phyloP scores from a whole-genome alignment of 2,113 vertebrate genomes.

The Natator depressus region DNA sequence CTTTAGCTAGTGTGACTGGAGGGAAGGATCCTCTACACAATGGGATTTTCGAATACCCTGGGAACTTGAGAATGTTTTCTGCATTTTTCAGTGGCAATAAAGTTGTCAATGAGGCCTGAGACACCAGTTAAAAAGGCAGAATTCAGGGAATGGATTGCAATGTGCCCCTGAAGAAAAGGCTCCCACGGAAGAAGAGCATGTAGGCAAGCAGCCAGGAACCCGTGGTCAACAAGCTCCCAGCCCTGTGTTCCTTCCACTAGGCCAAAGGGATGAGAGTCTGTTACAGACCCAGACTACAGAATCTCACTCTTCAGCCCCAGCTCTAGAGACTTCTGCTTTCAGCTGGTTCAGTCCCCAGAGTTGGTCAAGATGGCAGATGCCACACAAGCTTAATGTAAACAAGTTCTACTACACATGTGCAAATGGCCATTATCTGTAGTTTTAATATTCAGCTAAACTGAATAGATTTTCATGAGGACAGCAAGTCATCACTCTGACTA shows the following conservation, averaged over 20 bases:
- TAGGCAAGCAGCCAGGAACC: too few relatives aligned
- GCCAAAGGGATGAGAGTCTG: neutral
- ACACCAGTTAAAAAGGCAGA: too few relatives aligned
- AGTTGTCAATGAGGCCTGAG: too few relatives aligned
- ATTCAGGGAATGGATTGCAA: too few relatives aligned
- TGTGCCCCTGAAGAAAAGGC: too few relatives aligned
- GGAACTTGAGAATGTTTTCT: neutral
- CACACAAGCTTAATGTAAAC: neutral
- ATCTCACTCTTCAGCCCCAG: neutral
- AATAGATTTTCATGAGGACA: fast-evolving
- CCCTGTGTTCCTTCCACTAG: too few relatives aligned
- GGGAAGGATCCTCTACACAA: neutral
- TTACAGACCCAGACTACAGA: neutral
- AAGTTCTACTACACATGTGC: neutral
- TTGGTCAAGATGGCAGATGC: neutral
- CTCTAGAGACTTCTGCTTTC: neutral
- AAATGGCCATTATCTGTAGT: neutral
- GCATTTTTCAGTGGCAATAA: neutral
- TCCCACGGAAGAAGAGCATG: too few relatives aligned
- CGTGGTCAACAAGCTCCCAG: too few relatives aligned
- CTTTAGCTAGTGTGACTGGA: fast-evolving
- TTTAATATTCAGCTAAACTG: neutral
- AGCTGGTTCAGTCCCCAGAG: neutral
- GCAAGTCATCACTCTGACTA: neutral
- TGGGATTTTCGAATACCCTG: neutral